phyloP scores from a whole-genome alignment of 1,140 invertebrate genomes.

The Tachypleus tridentatus region DNA sequence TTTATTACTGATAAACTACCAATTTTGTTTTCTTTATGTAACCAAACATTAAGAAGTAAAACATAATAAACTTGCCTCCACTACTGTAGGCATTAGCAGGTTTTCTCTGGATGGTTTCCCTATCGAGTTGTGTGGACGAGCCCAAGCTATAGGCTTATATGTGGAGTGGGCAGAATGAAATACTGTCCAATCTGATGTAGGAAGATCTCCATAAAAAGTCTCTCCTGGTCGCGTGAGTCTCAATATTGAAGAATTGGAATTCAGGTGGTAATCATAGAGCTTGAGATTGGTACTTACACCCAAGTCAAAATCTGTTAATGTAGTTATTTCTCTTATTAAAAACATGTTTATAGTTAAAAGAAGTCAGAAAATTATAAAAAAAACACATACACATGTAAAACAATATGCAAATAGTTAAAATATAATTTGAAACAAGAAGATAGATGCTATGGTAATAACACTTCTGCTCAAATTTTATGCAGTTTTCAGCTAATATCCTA shows the following conservation, averaged over 20 bases:
- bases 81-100: not conserved
- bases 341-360: no score
- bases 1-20: not conserved
- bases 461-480: no score
- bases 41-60: not conserved
- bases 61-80: not conserved
- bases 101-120: no score
- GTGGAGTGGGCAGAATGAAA: constrained; percentile 85
- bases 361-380: no score
- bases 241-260: constrained; percentile 73
- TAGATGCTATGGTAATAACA: no score
- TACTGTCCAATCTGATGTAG: constrained; percentile 84
- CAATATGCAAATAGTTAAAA: no score
- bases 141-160: constrained; percentile 82
- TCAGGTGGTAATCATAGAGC: constrained; percentile 75
- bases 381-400: no score
- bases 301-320: no score
- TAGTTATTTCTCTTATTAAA: no score
- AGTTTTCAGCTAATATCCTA: no score
- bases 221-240: constrained; percentile 76
- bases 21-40: not conserved
- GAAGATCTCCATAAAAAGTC: constrained; percentile 67
- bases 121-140: constrained; percentile 1
- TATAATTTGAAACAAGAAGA: no score
- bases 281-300: constrained; percentile 73